A percentile compares a stretch with the other conserved stretches of the same genome.
These are phyloP conservation scores for Drosophila lacertosa DNA, from an alignment of 1,140 invertebrate species.

Conservation along the genomic window DNA sequence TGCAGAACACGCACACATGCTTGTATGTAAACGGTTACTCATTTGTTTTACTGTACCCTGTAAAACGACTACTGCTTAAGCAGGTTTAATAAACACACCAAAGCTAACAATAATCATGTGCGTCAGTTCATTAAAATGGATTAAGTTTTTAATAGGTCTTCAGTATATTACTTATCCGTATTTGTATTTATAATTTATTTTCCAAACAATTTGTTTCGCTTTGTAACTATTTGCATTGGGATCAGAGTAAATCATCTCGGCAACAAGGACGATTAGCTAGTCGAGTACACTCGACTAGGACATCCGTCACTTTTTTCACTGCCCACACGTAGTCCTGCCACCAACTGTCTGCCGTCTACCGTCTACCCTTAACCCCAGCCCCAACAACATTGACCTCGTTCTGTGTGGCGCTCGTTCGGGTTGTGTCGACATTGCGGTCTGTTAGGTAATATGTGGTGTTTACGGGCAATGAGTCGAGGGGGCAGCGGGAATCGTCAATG, in stretches of 20 bases:
- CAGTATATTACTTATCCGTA: no score
- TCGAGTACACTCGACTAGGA: neutral
- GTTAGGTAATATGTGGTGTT: slow-evolving; percentile 69
- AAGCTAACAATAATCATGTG: no score
- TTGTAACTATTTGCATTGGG: neutral
- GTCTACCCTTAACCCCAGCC: no score
- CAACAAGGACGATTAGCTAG: neutral
- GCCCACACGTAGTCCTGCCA: neutral
- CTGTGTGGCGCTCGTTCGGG: slow-evolving; percentile 11
- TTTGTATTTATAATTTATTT: no score
- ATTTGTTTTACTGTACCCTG: slow-evolving; percentile 1
- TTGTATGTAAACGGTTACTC: slow-evolving; percentile 14
- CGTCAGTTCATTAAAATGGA: no score
- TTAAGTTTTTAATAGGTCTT: no score
- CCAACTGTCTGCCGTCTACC: no score
- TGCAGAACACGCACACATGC: slow-evolving; percentile 20
- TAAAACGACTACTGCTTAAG: no score
- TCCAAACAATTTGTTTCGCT: no score
- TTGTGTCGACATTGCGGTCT: slow-evolving; percentile 41
- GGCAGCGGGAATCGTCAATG: slow-evolving; percentile 51
- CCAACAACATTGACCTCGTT: neutral
- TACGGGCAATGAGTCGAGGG: slow-evolving; percentile 38
- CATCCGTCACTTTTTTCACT: slow-evolving; percentile 8
- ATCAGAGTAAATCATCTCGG: neutral
- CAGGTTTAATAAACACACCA: no score